A percentile compares a stretch with the other conserved stretches of the same genome.
Evolutionary conservation across 2,888 invertebrate species (phyloP).

Genomic region (Xylota segnis): DNA sequence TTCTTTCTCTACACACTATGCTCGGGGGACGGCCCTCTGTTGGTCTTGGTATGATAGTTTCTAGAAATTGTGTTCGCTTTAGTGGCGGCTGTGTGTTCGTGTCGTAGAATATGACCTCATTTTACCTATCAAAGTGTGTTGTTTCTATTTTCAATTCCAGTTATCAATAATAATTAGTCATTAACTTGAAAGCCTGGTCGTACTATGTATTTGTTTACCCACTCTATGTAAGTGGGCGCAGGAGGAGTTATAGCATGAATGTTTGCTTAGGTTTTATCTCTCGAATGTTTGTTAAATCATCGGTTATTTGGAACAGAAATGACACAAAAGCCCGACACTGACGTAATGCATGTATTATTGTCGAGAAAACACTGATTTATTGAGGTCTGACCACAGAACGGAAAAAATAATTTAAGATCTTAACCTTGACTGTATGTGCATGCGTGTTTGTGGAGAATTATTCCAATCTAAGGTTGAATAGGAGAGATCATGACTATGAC

Average conservation of each 20-base stretch:
- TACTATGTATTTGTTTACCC: neutral
- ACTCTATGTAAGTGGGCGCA: constrained; percentile 6
- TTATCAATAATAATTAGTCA: constrained; percentile 46
- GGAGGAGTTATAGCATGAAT: neutral
- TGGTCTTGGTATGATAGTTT: constrained; percentile 8
- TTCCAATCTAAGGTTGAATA: neutral
- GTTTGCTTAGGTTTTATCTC: constrained; percentile 1
- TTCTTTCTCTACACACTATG: constrained; percentile 1
- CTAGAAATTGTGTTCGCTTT: constrained; percentile 33
- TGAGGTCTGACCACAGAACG: neutral
- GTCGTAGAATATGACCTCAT: constrained; percentile 44
- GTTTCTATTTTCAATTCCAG: constrained; percentile 23
- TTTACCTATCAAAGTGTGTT: constrained; percentile 31
- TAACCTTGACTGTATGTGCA: neutral
- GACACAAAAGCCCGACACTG: constrained; percentile 21
- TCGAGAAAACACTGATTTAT: neutral
- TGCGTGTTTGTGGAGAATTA: neutral
- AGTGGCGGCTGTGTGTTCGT: too few relatives aligned
- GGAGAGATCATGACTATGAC: neutral
- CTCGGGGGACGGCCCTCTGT: neutral
- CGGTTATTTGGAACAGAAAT: constrained; percentile 25
- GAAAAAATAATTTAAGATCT: neutral
- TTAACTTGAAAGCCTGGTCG: constrained; percentile 14
- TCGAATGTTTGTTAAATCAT: constrained; percentile 20
- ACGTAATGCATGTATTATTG: constrained; percentile 25